These are phyloP conservation scores for Cuniculus paca DNA, from an alignment of 2,797 vertebrate genomes.

Conservation along the genomic window DNA sequence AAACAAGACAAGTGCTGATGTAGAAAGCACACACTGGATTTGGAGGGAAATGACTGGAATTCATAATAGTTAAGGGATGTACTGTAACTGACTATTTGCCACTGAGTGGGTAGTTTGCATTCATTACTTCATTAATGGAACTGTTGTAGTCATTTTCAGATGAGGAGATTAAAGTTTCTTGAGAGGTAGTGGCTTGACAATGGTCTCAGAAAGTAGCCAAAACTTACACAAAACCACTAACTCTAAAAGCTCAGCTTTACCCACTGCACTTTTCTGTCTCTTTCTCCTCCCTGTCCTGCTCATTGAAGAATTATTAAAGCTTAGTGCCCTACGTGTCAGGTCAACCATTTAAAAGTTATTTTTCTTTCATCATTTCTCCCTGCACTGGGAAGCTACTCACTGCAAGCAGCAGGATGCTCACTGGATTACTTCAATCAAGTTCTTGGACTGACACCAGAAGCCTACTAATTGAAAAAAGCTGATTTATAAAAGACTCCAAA, in stretches of 20 bases:
- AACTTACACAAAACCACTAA: not conserved
- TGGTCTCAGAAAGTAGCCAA: not conserved
- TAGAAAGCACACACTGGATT: not conserved
- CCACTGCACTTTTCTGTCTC: too few species aligned
- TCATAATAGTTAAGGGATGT: not conserved
- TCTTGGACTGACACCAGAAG: not conserved
- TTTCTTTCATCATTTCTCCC: not conserved
- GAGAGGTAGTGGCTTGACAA: not conserved
- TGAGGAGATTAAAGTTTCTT: not conserved
- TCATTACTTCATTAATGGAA: not conserved
- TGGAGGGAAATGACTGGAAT: not conserved
- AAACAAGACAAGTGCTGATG: not conserved
- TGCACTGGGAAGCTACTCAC: not conserved
- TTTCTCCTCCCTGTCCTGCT: not conserved
- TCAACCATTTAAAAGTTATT: not conserved
- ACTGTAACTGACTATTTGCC: not conserved
- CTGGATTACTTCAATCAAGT: not conserved
- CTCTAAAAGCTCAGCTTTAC: not conserved
- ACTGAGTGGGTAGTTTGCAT: not conserved
- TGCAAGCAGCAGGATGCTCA: not conserved
- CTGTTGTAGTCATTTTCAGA: not conserved
- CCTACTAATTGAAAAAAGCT: not conserved
- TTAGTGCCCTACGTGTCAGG: not conserved
- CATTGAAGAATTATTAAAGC: not conserved
- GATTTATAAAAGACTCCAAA: not conserved